These are phyloP conservation scores for Argya squamiceps DNA, from an alignment of 2,797 vertebrate species.

Conservation along the genomic window DNA sequence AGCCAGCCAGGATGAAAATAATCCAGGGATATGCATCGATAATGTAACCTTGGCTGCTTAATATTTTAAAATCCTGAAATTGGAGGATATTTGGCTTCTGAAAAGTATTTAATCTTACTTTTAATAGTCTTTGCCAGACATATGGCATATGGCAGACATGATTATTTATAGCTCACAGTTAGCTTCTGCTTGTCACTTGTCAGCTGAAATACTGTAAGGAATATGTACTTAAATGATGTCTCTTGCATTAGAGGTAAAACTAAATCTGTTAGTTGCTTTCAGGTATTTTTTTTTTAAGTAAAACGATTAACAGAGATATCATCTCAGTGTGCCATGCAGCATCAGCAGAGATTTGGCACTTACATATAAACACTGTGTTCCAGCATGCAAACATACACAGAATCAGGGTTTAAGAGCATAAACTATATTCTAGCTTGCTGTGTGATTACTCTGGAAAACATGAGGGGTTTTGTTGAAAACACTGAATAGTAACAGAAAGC, in stretches of 20 bases:
- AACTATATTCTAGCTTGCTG: neutral
- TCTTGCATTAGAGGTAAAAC: neutral
- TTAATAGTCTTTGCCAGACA: neutral
- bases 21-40: neutral
- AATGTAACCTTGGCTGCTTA: slow-evolving; percentile 7
- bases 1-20: neutral
- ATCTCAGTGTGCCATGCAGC: neutral
- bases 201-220: slow-evolving; percentile 1
- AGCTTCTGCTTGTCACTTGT: slow-evolving; percentile 22
- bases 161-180: slow-evolving; percentile 49
- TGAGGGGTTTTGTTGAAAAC: neutral
- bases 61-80: slow-evolving; percentile 22
- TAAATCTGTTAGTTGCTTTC: neutral
- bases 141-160: neutral
- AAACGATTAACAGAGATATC: neutral
- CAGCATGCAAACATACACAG: neutral
- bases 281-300: neutral
- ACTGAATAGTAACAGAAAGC: neutral
- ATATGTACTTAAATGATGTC: neutral
- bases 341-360: neutral
- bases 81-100: neutral
- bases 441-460: neutral
- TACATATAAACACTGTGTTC: neutral
- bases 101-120: slow-evolving; percentile 27
- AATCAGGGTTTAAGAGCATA: neutral